Evolutionary conservation across 2,113 vertebrate genomes (phyloP), one percentile per base, ranked within the genome.

Genomic region (Rissa tridactyla): DNA sequence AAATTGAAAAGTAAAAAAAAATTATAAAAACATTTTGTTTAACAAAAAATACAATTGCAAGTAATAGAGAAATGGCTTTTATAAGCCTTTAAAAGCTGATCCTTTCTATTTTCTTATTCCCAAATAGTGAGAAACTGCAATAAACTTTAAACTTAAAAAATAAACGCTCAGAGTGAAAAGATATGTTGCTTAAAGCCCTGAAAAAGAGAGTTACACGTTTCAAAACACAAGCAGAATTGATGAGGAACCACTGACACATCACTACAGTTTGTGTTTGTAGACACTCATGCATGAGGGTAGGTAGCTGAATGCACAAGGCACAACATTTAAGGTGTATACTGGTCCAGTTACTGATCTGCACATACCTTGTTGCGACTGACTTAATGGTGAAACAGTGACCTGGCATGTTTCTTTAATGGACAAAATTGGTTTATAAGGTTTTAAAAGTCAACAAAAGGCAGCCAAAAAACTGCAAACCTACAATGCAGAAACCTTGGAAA

Each of bases 381-480:
- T 93, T 23, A 54, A 95, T 93, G 92, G 88, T 86, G 77, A 91
- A 82, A 75, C 86, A 87, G 73, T 75, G 46, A 72, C 70, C 49
- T 58, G 46, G 61, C 36, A 42, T 42, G 18, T 40, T 73, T 65
- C 21, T 61, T 72, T 36, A 52, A 80, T 20, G 62, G 62, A 61
- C n/a, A 79, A 76, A 96, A 92, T 36, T n/a, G 86, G 89, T 90
- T 83, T 94, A 75, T 86, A 55, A 75, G 58, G 64, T 96, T 94
- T 89, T 88, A 72, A 96, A 97, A 96, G 25, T 49, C 91, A 72
- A 51, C 76, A 83, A 87, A 47, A 90, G 87, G 79, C 47, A 68
- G 64, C 78, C 55, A 85, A 82, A 62, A 66, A 16, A 18, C 55
- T 89, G 70, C 86, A 94, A 92, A 96, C 75, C 81, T 52, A 65